A percentile compares a stretch with the other conserved stretches of the same genome.
phyloP scores from a whole-genome alignment of 2,888 invertebrate genomes.

The Nysson spinosus region DNA sequence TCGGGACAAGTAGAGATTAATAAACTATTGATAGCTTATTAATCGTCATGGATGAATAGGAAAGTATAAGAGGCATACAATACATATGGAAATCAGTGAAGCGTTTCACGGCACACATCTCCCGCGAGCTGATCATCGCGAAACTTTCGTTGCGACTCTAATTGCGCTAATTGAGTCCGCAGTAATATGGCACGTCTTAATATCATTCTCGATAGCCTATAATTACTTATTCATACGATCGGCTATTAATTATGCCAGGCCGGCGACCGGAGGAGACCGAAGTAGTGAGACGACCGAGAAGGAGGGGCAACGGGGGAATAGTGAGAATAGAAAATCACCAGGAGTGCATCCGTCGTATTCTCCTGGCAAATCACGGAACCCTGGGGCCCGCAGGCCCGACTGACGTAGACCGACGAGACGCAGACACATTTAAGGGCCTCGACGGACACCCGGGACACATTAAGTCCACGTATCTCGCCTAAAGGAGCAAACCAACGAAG shows the following conservation, averaged over 20 bases:
- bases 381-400: conserved; percentile 10
- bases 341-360: conserved; percentile 11
- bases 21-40: no score
- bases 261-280: conserved; percentile 13
- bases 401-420: conserved; percentile 36
- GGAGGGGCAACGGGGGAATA: background rate
- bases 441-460: conserved; percentile 52
- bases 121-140: no score
- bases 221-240: conserved; percentile 42
- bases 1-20: no score
- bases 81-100: no score
- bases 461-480: conserved; percentile 50
- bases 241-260: conserved; percentile 23
- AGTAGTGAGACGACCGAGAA: background rate
- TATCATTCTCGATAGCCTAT: conserved; percentile 9
- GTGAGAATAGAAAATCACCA: conserved; percentile 2
- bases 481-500: conserved; percentile 36
- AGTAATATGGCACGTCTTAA: conserved; percentile 26
- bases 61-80: no score
- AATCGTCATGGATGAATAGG: no score
- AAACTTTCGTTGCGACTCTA: conserved; percentile 1
- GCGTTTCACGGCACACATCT: no score
- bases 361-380: conserved; percentile 45
- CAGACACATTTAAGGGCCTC: conserved; percentile 46
- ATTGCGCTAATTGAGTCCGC: conserved; percentile 26